Base-by-base conservation (phyloP, 1,140 invertebrate genomes). In the Drosophila sp. region DNA sequence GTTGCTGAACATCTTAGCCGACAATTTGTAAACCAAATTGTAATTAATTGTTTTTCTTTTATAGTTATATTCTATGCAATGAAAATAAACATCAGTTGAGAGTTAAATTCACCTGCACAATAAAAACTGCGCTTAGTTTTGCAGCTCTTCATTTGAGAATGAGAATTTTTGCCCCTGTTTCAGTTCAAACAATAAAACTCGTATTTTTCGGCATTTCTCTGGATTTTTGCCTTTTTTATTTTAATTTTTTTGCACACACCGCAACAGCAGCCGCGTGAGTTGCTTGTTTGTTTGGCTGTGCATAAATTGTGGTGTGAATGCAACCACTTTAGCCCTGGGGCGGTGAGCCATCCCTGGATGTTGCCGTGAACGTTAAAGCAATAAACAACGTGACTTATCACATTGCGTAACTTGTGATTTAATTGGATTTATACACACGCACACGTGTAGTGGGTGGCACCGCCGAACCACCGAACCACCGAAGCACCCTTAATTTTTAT, bases 351-450 rank as follows among this genome's bases (percentile, higher is more conserved):
- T 13, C 14, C 6, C 13, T 2, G 27, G n/a, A 18, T 36, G 18
- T 0, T 14, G 1, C 32, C 38, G 70, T 78, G 77, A 74, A 64
- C 66, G 59, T 66, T 80, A 69, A 80, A 86, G 81, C 83, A 87
- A 87, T 87, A 87, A 89, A 83, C 83, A 87, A 89, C 83, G 83
- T 87, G 83, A 87, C 83, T 87, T 87, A 87, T 89, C 83, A 87
- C 83, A 83, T 82, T 87, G 83, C 83, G 83, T 83, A 87, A 87
- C 79, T 87, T 89, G 79, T 83, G 83, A 87, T 87, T 87, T 87
- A 87, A 87, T 87, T 87, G 83, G 83, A 87, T 87, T 89, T 89
- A 83, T 89, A 71, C 70, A 74, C 83, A 79, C 72, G 71, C 78
- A 69, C 63, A 69, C 63, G 54, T 62, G 32, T 40, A 18, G 27